Conservation (phyloP, 1,140 invertebrate species). For the Drosophila erecta region DNA sequence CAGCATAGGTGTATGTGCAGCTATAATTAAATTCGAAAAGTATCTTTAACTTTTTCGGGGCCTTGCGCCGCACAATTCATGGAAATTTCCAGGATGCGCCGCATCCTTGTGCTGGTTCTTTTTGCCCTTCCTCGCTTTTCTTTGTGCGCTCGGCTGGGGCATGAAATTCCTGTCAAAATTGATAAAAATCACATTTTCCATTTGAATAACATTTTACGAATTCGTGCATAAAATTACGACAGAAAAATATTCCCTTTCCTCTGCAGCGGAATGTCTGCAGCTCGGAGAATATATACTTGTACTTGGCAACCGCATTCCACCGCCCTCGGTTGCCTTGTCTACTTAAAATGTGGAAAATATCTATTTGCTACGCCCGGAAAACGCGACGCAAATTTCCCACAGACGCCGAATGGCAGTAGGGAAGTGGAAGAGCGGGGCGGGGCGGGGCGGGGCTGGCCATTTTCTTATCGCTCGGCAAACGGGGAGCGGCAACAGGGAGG, state of each 20-base stretch:
- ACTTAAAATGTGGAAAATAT: constrained; percentile 83
- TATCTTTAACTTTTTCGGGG: constrained; percentile 15
- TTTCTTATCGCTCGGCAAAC: constrained; percentile 69
- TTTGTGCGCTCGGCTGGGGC: constrained; percentile 50
- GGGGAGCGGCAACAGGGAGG: background rate
- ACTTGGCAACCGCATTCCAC: constrained; percentile 73
- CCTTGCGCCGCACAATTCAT: constrained; percentile 19
- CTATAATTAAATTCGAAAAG: constrained; percentile 3
- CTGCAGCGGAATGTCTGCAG: constrained; percentile 76
- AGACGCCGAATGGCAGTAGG: constrained; percentile 2
- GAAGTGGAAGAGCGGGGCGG: background rate
- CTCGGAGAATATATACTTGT: constrained; percentile 41
- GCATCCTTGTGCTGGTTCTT: constrained; percentile 19
- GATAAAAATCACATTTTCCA: constrained; percentile 85
- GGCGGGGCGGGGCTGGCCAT: constrained; percentile 19
- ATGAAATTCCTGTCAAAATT: constrained; percentile 84
- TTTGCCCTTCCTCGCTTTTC: constrained; percentile 21
- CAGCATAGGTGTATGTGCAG: background rate
- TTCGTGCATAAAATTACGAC: constrained; percentile 84
- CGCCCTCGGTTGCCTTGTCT: constrained; percentile 53
- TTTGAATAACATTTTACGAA: constrained; percentile 84
- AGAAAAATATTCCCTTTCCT: constrained; percentile 16
- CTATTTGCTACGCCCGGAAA: constrained; percentile 76
- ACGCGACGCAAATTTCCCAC: constrained; percentile 47
- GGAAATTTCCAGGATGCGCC: constrained; percentile 24